Base-by-base conservation (phyloP, 2,888 invertebrate species). In the Parnassius mnemosyne region DNA sequence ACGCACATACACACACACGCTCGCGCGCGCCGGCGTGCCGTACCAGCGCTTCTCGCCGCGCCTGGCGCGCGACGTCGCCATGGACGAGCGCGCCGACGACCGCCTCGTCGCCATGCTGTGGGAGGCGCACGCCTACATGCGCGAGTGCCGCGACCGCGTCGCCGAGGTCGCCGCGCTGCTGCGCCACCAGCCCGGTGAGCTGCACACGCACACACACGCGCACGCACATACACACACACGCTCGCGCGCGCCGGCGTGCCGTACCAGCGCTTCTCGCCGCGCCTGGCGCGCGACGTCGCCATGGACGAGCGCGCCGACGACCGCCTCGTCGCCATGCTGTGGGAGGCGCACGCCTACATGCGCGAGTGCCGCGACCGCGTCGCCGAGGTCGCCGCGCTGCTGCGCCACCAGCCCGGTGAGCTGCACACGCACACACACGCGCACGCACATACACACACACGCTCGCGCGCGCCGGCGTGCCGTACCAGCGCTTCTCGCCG, bases 251-350 rank as follows among this genome's bases (percentile, higher is more conserved):
- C 96, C 56, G 96, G 97, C 54, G 95, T 97, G 44, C 98, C 98
- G 0, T 99, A 96, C 90, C 96, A 94, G 75, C 92, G 90, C 13
- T 91, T 90, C 83, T 75, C 83, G 61, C 98, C 99, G 0, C 97
- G 96, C 73, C 92, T 99, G 76, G 95, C 97, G 0, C 94, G 94
- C 68, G 97, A 98, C 76, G 93, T 98, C 53, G 93, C 94, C 0
- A 95, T 99, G 94, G 98, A 99, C 85, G 98, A 98, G 82, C 96
- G 95, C 63, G 93, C 93, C 64, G 96, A 98, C 81, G 94, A 94
- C 63, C 93, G 93, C 57, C 92, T 99, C 10, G 95, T 98, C 60
- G 94, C 95, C 72, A 96, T 98, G 96, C 93, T 97, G 71, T 98
- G 97, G 97, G 96, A 96, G 80, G 94, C 97, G 10, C 96, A 96